phyloP scores from a whole-genome alignment of 1,140 invertebrate genomes.

The Subanguina moxae region DNA sequence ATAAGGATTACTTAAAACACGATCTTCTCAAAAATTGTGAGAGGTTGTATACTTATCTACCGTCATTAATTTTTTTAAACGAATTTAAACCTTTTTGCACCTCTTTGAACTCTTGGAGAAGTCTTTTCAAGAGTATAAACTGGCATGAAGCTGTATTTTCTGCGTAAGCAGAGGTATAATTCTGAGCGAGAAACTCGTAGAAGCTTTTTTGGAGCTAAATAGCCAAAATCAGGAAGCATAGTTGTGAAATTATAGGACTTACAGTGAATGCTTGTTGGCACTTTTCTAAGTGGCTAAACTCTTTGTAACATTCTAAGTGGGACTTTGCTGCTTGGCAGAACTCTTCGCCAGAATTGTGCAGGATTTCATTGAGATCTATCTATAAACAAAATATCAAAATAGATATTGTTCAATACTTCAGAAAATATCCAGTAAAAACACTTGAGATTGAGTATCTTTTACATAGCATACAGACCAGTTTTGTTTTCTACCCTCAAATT shows the following conservation, averaged over 20 bases:
- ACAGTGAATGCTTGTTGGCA: background rate
- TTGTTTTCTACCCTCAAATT: too few relatives aligned
- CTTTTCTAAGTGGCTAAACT: background rate
- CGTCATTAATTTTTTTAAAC: background rate
- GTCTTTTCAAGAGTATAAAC: background rate
- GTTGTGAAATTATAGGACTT: background rate
- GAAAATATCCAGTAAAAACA: too few relatives aligned
- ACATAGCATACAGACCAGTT: too few relatives aligned
- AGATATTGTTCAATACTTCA: too few relatives aligned
- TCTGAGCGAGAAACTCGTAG: conserved; percentile 2
- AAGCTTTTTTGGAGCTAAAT: conserved; percentile 9
- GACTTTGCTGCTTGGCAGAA: background rate
- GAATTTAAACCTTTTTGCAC: conserved; percentile 5
- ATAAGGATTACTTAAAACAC: too few relatives aligned
- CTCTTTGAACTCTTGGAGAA: conserved; percentile 7
- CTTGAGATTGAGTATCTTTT: too few relatives aligned
- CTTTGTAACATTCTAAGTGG: background rate
- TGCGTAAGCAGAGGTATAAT: background rate
- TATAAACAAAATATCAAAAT: too few relatives aligned
- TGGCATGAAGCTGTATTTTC: background rate
- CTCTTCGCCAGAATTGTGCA: background rate
- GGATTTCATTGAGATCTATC: background rate
- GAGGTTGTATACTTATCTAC: too few relatives aligned
- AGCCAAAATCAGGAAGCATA: background rate
- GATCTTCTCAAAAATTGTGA: too few relatives aligned